Evolutionary conservation across 2,113 vertebrate genomes (phyloP).

Genomic region (Cololabis saira): DNA sequence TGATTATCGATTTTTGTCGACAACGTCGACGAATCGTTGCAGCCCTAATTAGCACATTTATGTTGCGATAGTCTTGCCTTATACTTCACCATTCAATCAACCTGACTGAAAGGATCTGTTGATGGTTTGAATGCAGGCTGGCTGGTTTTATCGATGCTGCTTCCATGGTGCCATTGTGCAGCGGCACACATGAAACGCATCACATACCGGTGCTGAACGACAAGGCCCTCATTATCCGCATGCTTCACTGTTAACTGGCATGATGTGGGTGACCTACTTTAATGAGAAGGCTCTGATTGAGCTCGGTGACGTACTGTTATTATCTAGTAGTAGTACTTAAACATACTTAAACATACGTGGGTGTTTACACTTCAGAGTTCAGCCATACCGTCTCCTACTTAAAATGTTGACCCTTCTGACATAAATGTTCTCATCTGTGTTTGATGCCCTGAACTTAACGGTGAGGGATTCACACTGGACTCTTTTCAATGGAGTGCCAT

Average conservation of each 20-base stretch:
- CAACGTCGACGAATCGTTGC: too few species aligned
- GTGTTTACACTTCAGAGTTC: constrained; percentile 34
- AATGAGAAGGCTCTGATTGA: constrained; percentile 32
- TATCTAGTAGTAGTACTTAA: constrained; percentile 11
- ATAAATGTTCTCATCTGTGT: constrained; percentile 23
- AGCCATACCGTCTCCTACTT: background rate
- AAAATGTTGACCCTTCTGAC: background rate
- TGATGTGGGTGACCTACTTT: constrained; percentile 48
- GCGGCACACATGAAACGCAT: constrained; percentile 13
- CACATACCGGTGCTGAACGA: background rate
- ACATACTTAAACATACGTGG: constrained; percentile 22
- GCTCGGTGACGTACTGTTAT: constrained; percentile 12
- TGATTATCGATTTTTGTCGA: too few species aligned
- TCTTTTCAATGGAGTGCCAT: constrained; percentile 11
- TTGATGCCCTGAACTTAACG: constrained; percentile 34
- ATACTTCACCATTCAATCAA: background rate
- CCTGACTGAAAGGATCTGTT: too few species aligned
- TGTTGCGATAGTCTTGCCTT: background rate
- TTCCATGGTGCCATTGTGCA: constrained; percentile 5
- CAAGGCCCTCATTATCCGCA: constrained; percentile 44
- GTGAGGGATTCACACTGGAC: constrained; percentile 10
- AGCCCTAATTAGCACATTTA: too few species aligned
- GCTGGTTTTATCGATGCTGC: background rate
- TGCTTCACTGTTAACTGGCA: constrained; percentile 21
- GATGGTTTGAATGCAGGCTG: too few species aligned